These are phyloP conservation scores for Trichoplusia ni DNA, from an alignment of 1,140 invertebrate species.

Conservation along the genomic window DNA sequence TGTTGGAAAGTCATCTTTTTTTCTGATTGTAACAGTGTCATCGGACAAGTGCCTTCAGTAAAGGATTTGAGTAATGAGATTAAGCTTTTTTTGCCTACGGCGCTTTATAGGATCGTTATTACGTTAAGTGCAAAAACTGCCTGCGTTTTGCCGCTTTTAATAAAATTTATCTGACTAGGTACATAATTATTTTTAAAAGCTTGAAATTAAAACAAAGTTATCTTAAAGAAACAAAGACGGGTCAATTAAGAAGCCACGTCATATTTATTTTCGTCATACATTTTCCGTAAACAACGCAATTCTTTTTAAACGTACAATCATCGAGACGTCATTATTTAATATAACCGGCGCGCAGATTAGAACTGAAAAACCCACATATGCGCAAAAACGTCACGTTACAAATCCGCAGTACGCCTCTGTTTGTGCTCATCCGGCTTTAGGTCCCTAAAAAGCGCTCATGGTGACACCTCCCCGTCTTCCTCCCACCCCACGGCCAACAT, in stretches of 20 bases:
- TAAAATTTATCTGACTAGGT: too few species aligned
- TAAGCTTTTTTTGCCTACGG: neutral
- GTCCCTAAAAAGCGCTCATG: slow-evolving; percentile 68
- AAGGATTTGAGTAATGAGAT: slow-evolving; percentile 15
- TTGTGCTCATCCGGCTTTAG: slow-evolving; percentile 58
- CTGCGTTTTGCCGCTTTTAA: too few species aligned
- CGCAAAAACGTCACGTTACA: slow-evolving; percentile 50
- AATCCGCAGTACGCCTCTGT: slow-evolving; percentile 52
- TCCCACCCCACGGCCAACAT: slow-evolving; percentile 43
- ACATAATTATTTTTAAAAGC: too few species aligned
- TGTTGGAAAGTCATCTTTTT: slow-evolving; percentile 67
- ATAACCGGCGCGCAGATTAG: slow-evolving; percentile 14
- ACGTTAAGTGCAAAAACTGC: neutral
- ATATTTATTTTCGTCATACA: slow-evolving; percentile 15
- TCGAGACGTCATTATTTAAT: slow-evolving; percentile 4
- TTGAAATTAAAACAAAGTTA: too few species aligned
- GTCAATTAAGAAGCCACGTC: neutral
- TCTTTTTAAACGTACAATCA: neutral
- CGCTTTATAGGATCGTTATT: neutral
- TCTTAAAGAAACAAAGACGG: neutral
- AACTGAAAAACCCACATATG: slow-evolving; percentile 40
- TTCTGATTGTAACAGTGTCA: slow-evolving; percentile 33
- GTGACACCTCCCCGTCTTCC: slow-evolving; percentile 72
- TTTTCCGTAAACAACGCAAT: slow-evolving; percentile 16
- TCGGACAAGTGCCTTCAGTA: slow-evolving; percentile 25